phyloP scores from a whole-genome alignment of 1,140 invertebrate species.

The Vanessa tameamea region DNA sequence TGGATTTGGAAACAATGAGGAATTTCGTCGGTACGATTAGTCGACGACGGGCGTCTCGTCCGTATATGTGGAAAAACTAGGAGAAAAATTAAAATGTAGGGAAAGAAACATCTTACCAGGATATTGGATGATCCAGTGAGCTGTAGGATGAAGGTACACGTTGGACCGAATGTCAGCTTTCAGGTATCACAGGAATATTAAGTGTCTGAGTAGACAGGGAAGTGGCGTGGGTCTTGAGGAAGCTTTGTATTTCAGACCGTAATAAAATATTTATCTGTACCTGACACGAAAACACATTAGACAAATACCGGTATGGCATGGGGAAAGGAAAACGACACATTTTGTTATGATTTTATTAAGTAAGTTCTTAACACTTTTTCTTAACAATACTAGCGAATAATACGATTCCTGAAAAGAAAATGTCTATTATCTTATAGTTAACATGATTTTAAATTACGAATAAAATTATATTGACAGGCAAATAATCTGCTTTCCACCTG shows the following conservation, averaged over 20 bases:
- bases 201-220: slow-evolving; percentile 70
- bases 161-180: slow-evolving; percentile 66
- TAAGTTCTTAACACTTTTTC: slow-evolving; percentile 74
- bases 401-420: slow-evolving; percentile 76
- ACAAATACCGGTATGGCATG: slow-evolving; percentile 28
- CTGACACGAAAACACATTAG: slow-evolving; percentile 42
- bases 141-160: slow-evolving; percentile 76
- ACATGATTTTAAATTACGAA: slow-evolving; percentile 76
- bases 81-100: slow-evolving; percentile 74
- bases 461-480: slow-evolving; percentile 65
- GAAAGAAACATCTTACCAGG: slow-evolving; percentile 75
- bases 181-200: slow-evolving; percentile 73
- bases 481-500: slow-evolving; percentile 58
- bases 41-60: background rate
- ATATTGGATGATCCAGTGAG: slow-evolving; percentile 75
- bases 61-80: slow-evolving; percentile 54
- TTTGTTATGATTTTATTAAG: slow-evolving; percentile 72
- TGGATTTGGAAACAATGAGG: slow-evolving; percentile 27
- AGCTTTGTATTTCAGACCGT: slow-evolving; percentile 51
- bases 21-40: slow-evolving; percentile 28
- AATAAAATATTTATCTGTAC: slow-evolving; percentile 53
- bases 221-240: slow-evolving; percentile 72
- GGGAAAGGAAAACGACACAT: slow-evolving; percentile 54
- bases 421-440: slow-evolving; percentile 72
- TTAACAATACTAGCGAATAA: slow-evolving; percentile 78